Evolutionary conservation across 2,888 invertebrate species (phyloP).

Genomic region (Dastarcus helophoroides): DNA sequence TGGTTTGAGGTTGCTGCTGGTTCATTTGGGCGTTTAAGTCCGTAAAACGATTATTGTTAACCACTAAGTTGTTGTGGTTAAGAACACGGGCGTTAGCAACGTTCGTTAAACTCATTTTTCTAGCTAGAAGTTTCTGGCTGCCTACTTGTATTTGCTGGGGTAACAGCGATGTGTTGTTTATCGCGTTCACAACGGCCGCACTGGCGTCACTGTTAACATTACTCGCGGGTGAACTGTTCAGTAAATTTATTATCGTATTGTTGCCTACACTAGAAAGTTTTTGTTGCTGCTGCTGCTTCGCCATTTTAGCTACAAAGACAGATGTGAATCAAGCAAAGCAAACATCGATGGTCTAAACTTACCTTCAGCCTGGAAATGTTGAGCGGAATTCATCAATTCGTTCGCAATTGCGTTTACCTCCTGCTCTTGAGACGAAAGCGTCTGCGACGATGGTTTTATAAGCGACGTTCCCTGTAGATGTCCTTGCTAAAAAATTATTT

Average conservation of each 20-base stretch:
- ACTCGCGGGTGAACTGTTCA: constrained; percentile 67
- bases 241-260: constrained; percentile 63
- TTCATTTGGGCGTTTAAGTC: constrained; percentile 27
- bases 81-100: constrained; percentile 35
- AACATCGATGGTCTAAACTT: constrained; percentile 10
- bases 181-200: constrained; percentile 41
- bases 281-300: constrained; percentile 24
- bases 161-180: constrained; percentile 31
- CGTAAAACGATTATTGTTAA: constrained; percentile 30
- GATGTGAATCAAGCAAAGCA: background rate
- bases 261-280: constrained; percentile 34
- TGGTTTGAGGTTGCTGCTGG: constrained; percentile 30
- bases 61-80: constrained; percentile 30
- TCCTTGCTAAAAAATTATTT: constrained; percentile 19
- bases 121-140: constrained; percentile 38
- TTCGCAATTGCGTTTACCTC: constrained; percentile 67
- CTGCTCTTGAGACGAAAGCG: constrained; percentile 37
- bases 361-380: constrained; percentile 62
- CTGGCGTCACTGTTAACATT: constrained; percentile 45
- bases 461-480: constrained; percentile 20
- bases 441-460: constrained; percentile 15
- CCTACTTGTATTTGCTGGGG: constrained; percentile 28
- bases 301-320: constrained; percentile 14
- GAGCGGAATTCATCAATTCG: constrained; percentile 71
- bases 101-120: constrained; percentile 47